Evolutionary conservation across 2,888 invertebrate genomes (phyloP).

Genomic region (Glyphotaelius pellucidus): DNA sequence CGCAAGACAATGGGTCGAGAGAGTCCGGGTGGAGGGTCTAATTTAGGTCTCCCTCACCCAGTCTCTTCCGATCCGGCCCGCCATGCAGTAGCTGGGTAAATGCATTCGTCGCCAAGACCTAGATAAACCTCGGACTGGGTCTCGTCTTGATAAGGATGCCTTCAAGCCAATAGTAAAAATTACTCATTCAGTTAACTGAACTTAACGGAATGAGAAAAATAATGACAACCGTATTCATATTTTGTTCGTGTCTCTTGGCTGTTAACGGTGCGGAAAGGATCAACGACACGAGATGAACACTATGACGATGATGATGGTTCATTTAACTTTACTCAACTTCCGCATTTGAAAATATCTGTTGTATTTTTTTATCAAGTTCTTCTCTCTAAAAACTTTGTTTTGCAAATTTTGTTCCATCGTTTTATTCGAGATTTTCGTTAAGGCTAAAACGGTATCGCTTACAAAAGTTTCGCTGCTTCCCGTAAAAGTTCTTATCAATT

Average conservation of each 20-base stretch:
- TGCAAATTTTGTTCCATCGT: neutral
- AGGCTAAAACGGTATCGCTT: neutral
- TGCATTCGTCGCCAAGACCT: no score
- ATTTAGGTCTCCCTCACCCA: no score
- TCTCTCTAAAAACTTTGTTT: constrained; percentile 15
- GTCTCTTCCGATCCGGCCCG: no score
- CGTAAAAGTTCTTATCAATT: neutral
- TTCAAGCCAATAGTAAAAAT: neutral
- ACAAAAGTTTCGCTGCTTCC: neutral
- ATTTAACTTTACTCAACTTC: neutral
- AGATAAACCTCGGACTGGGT: no score
- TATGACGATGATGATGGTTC: neutral
- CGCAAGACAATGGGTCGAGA: no score
- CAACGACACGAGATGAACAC: neutral
- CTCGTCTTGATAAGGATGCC: neutral
- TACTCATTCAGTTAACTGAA: neutral
- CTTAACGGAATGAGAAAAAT: neutral
- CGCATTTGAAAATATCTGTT: neutral
- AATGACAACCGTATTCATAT: neutral
- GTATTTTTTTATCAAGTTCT: neutral
- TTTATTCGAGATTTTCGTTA: neutral
- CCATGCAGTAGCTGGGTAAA: no score
- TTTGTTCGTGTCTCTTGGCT: neutral
- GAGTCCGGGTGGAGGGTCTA: no score
- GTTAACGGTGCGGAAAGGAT: neutral